A percentile compares a stretch with the other conserved stretches of the same genome.
Conservation (phyloP, 2,797 vertebrate genomes). For the Nyctalus aviator region DNA sequence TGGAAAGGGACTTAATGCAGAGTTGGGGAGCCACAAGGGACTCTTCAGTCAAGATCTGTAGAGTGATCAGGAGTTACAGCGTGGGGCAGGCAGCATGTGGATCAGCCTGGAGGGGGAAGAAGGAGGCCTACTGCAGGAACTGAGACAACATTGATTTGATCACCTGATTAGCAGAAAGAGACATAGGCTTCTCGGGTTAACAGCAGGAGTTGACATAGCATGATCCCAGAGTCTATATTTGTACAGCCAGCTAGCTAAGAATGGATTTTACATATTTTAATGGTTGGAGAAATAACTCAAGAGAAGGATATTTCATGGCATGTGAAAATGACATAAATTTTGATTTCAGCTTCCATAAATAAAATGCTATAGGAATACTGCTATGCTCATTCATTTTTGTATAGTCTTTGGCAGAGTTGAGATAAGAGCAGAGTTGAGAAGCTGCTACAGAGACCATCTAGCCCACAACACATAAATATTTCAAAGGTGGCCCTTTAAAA, state of each 20-base stretch:
- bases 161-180: background rate
- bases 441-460: background rate
- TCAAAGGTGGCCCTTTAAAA: background rate
- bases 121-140: no score
- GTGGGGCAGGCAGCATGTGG: background rate
- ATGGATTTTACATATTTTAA: conserved; percentile 19
- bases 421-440: background rate
- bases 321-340: background rate
- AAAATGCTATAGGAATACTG: background rate
- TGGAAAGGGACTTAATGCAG: background rate
- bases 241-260: background rate
- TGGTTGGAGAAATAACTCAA: background rate
- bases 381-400: background rate
- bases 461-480: background rate
- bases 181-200: background rate
- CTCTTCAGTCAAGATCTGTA: background rate
- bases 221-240: background rate
- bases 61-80: background rate
- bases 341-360: background rate
- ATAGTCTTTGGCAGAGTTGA: background rate
- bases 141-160: background rate
- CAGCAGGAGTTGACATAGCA: background rate
- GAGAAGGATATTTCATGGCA: background rate
- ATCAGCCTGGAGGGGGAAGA: background rate
- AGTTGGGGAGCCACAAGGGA: background rate